These are phyloP conservation scores for Pyrgilauda ruficollis DNA, from an alignment of 2,113 vertebrate species.

Conservation along the genomic window DNA sequence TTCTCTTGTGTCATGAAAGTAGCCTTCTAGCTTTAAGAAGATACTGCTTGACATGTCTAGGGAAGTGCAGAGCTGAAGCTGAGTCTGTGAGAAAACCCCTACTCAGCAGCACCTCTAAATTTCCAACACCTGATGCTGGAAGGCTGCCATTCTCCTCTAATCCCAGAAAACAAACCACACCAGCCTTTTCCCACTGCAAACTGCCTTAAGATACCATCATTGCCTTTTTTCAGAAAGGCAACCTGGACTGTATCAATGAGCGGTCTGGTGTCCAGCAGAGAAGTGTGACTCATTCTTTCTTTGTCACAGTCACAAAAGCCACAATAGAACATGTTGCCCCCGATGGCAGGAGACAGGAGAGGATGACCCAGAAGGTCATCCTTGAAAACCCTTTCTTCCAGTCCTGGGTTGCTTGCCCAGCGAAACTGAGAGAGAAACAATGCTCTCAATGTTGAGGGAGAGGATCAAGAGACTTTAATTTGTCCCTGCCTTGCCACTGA, in stretches of 20 bases:
- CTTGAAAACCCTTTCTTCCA: slow-evolving; percentile 16
- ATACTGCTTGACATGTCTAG: neutral
- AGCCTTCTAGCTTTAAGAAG: neutral
- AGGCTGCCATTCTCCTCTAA: neutral
- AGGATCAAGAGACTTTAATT: slow-evolving; percentile 12
- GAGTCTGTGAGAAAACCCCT: neutral
- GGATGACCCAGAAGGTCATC: slow-evolving; percentile 33
- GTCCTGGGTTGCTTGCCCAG: neutral
- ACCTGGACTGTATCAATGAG: slow-evolving; percentile 14
- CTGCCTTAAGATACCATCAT: neutral
- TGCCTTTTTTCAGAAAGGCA: neutral
- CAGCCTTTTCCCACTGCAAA: neutral
- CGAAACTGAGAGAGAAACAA: neutral
- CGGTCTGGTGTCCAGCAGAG: neutral
- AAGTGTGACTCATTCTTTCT: slow-evolving; percentile 45
- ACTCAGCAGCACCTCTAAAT: neutral
- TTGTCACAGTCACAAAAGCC: slow-evolving; percentile 40
- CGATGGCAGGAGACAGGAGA: slow-evolving; percentile 15
- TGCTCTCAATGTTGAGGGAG: neutral
- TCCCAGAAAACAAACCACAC: neutral
- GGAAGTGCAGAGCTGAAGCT: neutral
- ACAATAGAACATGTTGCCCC: neutral
- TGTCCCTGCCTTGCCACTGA: neutral
- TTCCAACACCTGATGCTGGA: slow-evolving; percentile 17
- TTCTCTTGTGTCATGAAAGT: neutral